phyloP scores from a whole-genome alignment of 2,797 vertebrate species.

The Coregonus suidteri region DNA sequence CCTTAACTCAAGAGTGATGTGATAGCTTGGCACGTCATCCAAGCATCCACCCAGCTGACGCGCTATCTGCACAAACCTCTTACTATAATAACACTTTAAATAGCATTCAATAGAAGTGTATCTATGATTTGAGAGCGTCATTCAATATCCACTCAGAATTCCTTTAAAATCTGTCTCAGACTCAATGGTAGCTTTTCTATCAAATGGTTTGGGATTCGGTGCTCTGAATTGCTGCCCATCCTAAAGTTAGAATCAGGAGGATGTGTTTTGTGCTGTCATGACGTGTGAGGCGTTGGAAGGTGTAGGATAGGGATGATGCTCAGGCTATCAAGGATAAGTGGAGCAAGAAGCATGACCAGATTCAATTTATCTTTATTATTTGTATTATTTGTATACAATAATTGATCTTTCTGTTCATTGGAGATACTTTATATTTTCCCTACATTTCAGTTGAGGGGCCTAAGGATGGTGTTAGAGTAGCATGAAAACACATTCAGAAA shows the following conservation, averaged over 20 bases:
- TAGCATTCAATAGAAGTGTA: conserved; percentile 31
- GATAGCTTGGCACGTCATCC: conserved; percentile 3
- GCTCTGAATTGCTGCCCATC: conserved; percentile 1
- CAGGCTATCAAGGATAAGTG: neutral
- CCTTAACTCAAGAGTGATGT: neutral
- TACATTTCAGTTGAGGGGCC: neutral
- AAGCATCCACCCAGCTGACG: neutral
- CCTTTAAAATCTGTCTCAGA: conserved; percentile 38
- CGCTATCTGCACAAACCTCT: neutral
- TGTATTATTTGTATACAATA: neutral
- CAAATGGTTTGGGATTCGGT: neutral
- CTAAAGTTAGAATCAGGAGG: conserved; percentile 40
- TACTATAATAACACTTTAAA: neutral
- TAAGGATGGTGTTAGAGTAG: neutral
- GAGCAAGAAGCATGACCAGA: neutral
- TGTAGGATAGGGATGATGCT: neutral
- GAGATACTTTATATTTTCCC: neutral
- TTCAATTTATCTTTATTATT: neutral
- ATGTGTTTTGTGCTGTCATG: conserved; percentile 9
- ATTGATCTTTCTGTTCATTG: neutral
- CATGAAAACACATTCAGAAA: neutral
- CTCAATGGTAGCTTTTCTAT: neutral
- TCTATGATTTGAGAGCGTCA: conserved; percentile 66
- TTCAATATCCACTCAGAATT: conserved; percentile 69
- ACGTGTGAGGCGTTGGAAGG: neutral